Conservation (phyloP, 2,113 vertebrate species). For the Girardinichthys multiradiatus region DNA sequence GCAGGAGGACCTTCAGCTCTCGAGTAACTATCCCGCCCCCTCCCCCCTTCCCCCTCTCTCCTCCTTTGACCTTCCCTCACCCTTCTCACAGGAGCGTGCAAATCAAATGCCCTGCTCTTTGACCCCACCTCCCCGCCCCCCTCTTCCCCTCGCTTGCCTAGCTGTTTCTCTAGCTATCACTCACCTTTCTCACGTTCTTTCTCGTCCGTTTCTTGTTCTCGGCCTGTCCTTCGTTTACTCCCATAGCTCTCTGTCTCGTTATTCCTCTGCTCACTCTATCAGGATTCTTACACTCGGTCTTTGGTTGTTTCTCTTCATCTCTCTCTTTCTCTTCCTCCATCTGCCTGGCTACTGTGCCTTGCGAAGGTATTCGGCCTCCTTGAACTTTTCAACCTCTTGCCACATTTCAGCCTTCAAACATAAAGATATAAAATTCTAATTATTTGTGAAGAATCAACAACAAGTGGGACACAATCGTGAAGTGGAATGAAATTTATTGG, state of each 20-base stretch:
- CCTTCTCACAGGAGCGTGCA: slow-evolving; percentile 85
- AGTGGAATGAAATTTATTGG: too few relatives aligned
- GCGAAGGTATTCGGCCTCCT: too few relatives aligned
- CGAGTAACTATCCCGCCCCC: slow-evolving; percentile 98
- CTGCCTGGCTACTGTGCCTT: slow-evolving; percentile 46
- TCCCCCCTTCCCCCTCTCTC: slow-evolving; percentile 27
- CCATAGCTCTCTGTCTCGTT: slow-evolving; percentile 50
- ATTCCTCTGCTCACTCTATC: slow-evolving; percentile 52
- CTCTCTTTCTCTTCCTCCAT: slow-evolving; percentile 31
- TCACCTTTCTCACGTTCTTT: slow-evolving; percentile 37
- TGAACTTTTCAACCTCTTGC: too few relatives aligned
- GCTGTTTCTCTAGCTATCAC: slow-evolving; percentile 49
- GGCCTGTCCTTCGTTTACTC: slow-evolving; percentile 43
- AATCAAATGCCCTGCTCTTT: slow-evolving; percentile 87
- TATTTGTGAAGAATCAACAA: too few relatives aligned
- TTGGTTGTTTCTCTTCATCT: slow-evolving; percentile 36
- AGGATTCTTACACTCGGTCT: slow-evolving; percentile 55
- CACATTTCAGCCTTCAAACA: too few relatives aligned
- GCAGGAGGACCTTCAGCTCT: slow-evolving; percentile 98
- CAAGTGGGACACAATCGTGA: too few relatives aligned
- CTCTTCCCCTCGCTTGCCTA: slow-evolving; percentile 67
- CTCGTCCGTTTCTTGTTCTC: slow-evolving; percentile 36
- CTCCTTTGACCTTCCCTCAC: slow-evolving; percentile 43
- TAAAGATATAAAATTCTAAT: too few relatives aligned
- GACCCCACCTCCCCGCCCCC: slow-evolving; percentile 79